Conservation (phyloP, 2,888 invertebrate species). For the Cheilosia variabilis region DNA sequence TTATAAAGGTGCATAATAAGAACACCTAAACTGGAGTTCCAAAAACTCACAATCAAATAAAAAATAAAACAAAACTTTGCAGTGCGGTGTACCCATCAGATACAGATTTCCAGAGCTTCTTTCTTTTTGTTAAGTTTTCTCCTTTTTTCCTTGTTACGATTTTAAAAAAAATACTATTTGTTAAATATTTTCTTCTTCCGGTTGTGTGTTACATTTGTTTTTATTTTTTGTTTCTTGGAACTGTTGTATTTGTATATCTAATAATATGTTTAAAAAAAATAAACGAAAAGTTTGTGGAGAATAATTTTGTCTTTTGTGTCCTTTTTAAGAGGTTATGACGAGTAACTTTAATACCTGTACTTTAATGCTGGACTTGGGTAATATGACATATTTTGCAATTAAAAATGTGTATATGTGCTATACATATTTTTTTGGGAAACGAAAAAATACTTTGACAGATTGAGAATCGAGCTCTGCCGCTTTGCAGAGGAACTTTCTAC, state of each 20-base stretch:
- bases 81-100: constrained; percentile 68
- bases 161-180: neutral
- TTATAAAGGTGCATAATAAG: constrained; percentile 34
- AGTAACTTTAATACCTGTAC: neutral
- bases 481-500: too few relatives aligned
- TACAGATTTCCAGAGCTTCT: constrained; percentile 40
- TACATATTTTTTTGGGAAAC: too few relatives aligned
- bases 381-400: too few relatives aligned
- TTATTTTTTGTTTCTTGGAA: constrained; percentile 69
- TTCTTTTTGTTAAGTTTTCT: constrained; percentile 57
- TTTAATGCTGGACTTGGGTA: neutral
- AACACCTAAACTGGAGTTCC: constrained; percentile 32
- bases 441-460: too few relatives aligned
- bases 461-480: too few relatives aligned
- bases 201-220: constrained; percentile 57
- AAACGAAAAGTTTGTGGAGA: constrained; percentile 60
- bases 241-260: constrained; percentile 59
- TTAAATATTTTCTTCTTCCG: constrained; percentile 40
- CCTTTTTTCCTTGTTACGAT: constrained; percentile 38
- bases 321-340: neutral
- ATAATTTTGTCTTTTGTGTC: neutral
- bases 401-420: too few relatives aligned
- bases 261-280: constrained; percentile 43
- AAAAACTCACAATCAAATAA: constrained; percentile 23
- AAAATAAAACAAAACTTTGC: constrained; percentile 41